Conservation (phyloP, 1,140 invertebrate genomes). For the Drosophila albomicans region DNA sequence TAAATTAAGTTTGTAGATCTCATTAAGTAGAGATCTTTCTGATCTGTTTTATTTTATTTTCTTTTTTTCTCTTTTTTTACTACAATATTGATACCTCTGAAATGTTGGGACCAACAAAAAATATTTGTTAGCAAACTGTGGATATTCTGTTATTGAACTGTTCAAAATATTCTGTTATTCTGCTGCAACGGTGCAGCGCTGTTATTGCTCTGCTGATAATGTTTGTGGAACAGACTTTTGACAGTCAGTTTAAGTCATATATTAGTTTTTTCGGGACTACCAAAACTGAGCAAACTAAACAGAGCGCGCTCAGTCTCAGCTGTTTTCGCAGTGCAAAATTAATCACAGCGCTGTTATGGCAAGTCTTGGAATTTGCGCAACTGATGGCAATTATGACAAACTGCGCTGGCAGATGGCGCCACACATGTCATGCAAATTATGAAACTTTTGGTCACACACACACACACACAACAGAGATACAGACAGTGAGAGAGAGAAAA, state of each 20-base stretch:
- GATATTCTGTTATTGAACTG: too few species aligned
- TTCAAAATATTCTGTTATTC: too few species aligned
- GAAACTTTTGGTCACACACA: conserved; percentile 54
- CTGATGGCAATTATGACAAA: conserved; percentile 62
- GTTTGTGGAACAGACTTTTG: background rate
- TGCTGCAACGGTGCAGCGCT: too few species aligned
- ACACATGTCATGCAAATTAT: conserved; percentile 79
- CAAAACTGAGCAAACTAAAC: background rate
- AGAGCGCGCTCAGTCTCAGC: conserved; percentile 27
- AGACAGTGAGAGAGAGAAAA: too few species aligned
- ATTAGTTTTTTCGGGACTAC: conserved; percentile 50
- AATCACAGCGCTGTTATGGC: conserved; percentile 58
- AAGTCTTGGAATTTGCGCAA: conserved; percentile 65
- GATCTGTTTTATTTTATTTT: too few species aligned
- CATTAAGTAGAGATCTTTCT: too few species aligned
- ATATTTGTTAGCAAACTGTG: too few species aligned
- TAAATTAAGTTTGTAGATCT: too few species aligned
- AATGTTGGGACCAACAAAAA: too few species aligned
- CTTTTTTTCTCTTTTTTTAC: too few species aligned
- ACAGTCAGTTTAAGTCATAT: conserved; percentile 47
- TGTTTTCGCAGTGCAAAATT: conserved; percentile 64
- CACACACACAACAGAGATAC: conserved; percentile 7
- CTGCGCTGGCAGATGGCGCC: conserved; percentile 63
- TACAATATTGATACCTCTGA: too few species aligned
- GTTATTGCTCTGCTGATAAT: too few species aligned